Evolutionary conservation across 2,113 vertebrate species (phyloP), one percentile per base, ranked within the genome.

Genomic region (Emberiza fucata): DNA sequence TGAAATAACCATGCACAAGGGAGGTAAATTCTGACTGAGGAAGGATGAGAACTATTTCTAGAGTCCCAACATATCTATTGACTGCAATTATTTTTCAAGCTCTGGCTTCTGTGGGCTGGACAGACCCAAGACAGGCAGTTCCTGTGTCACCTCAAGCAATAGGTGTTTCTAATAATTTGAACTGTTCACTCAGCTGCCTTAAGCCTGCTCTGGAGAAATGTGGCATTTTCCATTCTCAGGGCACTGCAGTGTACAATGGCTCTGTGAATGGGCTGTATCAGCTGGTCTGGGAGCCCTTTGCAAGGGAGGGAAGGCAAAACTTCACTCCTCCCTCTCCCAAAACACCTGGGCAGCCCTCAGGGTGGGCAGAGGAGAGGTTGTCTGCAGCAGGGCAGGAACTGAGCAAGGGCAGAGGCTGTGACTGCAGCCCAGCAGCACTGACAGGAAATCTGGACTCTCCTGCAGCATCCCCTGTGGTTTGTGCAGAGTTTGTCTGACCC

Each of bases 231-330:
- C 37, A 40, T 65, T 13, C 53, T 29, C 29, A 27, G n/a, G 53
- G 35, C 75, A 71, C 29, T 76, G 53, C 85, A 53, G 2, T 2
- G 2, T 29, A 31, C 0, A 3, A 12, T 0, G 1, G 64, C n/a
- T 66, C 53, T 0, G 0, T n/a, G 48, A 61, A 57, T 0, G 0
- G 54, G 50, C 28, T 1, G 0, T 53, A 42, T 61, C 63, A 51
- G 40, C 18, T 48, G 31, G 13, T 37, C 28, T 33, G 60, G 54
- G 37, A 88, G 37, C 25, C 24, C 27, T 69, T 64, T 56, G 29
- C 21, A 45, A 73, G 33, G 42, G 5, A 73, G 42, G 9, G 33
- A 70, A 50, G 45, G 50, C 31, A 81, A 81, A 94, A 69, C 19
- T 19, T 80, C 11, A 42, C 72, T 76, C 19, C 28, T 20, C 11